phyloP scores from a whole-genome alignment of 2,888 invertebrate species.

The Bruchidius siliquastri region DNA sequence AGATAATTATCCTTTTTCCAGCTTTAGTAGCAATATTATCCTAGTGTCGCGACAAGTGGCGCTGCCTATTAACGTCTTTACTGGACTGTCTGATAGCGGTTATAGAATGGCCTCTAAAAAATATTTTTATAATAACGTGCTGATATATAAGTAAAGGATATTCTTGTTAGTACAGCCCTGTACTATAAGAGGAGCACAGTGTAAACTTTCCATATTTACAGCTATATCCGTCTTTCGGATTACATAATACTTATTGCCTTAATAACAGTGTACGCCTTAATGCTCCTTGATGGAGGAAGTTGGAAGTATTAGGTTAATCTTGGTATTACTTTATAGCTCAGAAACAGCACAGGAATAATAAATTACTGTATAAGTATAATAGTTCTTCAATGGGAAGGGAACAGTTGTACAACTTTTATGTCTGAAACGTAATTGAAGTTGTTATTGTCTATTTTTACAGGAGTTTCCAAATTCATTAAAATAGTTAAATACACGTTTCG shows the following conservation, averaged over 20 bases:
- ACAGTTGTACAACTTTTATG: neutral
- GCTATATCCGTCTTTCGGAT: slow-evolving; percentile 24
- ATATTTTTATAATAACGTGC: no score
- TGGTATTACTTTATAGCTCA: slow-evolving; percentile 15
- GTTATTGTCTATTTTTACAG: neutral
- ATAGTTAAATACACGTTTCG: neutral
- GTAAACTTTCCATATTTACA: slow-evolving; percentile 11
- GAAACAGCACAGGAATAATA: slow-evolving; percentile 5
- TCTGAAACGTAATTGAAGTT: neutral
- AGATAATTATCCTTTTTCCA: no score
- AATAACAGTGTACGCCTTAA: slow-evolving; percentile 29
- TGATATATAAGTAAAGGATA: no score
- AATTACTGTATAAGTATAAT: neutral
- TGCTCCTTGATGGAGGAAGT: slow-evolving; percentile 28
- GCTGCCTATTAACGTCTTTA: no score
- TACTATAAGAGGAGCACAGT: neutral
- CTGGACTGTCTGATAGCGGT: no score
- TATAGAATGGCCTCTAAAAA: no score
- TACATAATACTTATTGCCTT: slow-evolving; percentile 33
- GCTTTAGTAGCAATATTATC: no score
- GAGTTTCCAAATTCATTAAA: neutral
- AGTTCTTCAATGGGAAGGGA: neutral
- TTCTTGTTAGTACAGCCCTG: neutral
- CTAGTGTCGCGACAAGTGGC: no score
- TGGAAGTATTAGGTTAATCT: slow-evolving; percentile 21